These are phyloP conservation scores for Salarias fasciatus DNA, from an alignment of 2,797 vertebrate species.

Conservation along the genomic window DNA sequence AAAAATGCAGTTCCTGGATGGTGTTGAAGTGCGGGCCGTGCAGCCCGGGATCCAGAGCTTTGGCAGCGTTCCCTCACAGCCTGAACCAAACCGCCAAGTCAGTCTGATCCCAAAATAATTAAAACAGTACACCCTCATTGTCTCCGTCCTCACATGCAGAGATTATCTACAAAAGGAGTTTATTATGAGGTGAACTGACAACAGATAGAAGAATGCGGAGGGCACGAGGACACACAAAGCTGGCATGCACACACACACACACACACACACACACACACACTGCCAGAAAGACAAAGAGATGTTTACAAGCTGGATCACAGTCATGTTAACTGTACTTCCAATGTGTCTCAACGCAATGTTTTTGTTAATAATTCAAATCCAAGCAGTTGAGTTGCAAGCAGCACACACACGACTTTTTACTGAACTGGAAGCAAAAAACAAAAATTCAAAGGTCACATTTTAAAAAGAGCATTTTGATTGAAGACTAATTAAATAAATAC, in stretches of 20 bases:
- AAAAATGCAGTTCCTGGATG: not conserved
- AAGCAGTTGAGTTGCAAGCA: too few species aligned
- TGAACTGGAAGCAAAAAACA: too few species aligned
- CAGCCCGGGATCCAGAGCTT: conserved; percentile 5
- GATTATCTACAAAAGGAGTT: conserved; percentile 47
- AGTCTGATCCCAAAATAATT: conserved; percentile 53
- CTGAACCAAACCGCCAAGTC: conserved; percentile 28
- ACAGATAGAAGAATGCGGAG: conserved; percentile 32
- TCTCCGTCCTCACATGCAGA: conserved; percentile 50
- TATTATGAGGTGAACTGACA: conserved; percentile 24
- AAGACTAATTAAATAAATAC: too few species aligned
- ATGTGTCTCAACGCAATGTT: too few species aligned
- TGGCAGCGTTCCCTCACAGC: conserved; percentile 4
- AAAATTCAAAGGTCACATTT: too few species aligned
- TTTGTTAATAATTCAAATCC: too few species aligned
- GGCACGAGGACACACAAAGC: conserved; percentile 20
- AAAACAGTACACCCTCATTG: conserved; percentile 49
- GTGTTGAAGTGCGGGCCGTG: not conserved
- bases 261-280: not conserved
- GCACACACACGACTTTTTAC: too few species aligned
- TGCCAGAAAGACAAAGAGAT: conserved; percentile 24
- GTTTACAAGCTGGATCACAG: conserved; percentile 9
- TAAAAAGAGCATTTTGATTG: too few species aligned
- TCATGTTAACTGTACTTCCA: too few species aligned
- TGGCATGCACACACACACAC: conserved; percentile 1